Percentiles rank a stretch among this genome's conserved stretches.
Conservation (phyloP, 2,113 vertebrate genomes). For the Plestiodon gilberti region DNA sequence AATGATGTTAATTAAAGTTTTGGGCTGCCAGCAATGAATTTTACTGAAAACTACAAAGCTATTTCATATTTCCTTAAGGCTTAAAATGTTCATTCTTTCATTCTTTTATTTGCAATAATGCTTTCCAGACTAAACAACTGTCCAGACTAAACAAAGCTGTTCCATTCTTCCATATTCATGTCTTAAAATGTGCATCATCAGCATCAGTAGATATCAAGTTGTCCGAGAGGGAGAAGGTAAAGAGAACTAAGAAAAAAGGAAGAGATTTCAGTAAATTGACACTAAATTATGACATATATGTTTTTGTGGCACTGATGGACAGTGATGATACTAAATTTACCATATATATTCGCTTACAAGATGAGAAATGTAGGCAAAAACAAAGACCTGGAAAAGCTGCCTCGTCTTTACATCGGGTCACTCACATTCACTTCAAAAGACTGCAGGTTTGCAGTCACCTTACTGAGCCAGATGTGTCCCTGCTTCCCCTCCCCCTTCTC, state of each 20-base stretch:
- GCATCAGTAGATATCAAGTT: neutral
- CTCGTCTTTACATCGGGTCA: no score
- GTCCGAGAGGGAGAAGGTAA: neutral
- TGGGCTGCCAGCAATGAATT: neutral
- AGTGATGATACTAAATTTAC: no score
- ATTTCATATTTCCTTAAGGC: neutral
- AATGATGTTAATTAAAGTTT: neutral
- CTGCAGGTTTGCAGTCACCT: no score
- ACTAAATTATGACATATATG: neutral
- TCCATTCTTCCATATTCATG: neutral
- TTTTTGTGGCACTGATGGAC: neutral
- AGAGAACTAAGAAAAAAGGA: neutral
- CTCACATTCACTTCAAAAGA: no score
- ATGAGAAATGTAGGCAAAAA: no score
- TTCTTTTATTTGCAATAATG: neutral
- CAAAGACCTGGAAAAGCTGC: no score
- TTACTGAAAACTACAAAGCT: neutral
- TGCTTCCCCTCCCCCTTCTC: no score
- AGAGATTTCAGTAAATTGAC: neutral
- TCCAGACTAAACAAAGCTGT: neutral
- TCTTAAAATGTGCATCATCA: neutral
- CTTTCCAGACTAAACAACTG: neutral
- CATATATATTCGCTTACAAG: neutral
- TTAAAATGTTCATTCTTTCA: neutral
- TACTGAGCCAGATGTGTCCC: no score